Evolutionary conservation across 2,113 vertebrate species (phyloP), one percentile per base, ranked within the genome.

Genomic region (Glaucomys volans): DNA sequence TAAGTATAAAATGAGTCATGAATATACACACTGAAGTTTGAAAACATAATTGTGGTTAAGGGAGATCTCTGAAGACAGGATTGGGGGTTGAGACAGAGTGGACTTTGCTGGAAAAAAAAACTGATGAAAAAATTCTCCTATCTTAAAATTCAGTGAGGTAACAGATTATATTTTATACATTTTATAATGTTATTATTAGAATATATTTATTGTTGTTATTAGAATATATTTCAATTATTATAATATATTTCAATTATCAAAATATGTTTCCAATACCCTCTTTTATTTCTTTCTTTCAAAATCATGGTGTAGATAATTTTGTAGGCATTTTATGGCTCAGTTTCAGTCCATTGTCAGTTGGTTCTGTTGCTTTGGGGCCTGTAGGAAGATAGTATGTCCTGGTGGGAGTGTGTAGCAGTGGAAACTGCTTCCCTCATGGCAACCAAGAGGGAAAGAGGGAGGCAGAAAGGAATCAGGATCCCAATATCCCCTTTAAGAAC

Each of bases 111-210:
- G 76, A n/a, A 92, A 42, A 80, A 32, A 81, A 94, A 94, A 87
- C 22, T 91, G 50, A 76, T 28, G 57, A 59, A 83, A 24, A 83
- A 87, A 66, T 11, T 77, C 13, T 52, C 22, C 9, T 82, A 26
- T 87, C 47, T 94, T 75, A 94, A 87, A 81, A 82, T 87, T 87
- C 52, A 80, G 30, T 54, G 69, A 71, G 24, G 26, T 20, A n/a
- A 24, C 7, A 76, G 3, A 92, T 79, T 82, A n/a, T 83, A 22
- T 79, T 71, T 72, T 72, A 40, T 35, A n/a, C 1, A 84, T 37
- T 88, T 88, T 54, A 62, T 83, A 57, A 71, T 35, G 71, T 26
- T 84, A 66, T 92, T 89, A 84, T 74, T 95, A 57, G 84, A 72
- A 40, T 66, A 37, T 72, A 71, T 79, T 44, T 47, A 37, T 77